phyloP scores from a whole-genome alignment of 2,888 invertebrate species.

The Phaedon cochleariae region DNA sequence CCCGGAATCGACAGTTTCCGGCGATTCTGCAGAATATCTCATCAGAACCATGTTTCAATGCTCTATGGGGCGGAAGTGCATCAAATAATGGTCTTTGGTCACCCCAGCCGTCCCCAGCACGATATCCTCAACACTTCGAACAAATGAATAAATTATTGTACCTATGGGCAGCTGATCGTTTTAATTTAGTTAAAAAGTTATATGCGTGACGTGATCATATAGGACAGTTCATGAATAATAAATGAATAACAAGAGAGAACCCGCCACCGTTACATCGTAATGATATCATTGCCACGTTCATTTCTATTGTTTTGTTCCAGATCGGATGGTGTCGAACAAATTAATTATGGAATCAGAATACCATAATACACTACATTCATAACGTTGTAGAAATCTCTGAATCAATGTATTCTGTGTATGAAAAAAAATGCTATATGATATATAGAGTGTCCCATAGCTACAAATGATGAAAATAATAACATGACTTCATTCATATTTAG shows the following conservation, averaged over 20 bases:
- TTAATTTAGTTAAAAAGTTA: background rate
- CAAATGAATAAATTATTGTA: background rate
- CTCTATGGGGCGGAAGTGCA: no score
- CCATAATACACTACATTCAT: background rate
- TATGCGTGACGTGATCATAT: background rate
- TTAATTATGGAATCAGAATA: background rate
- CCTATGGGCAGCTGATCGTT: background rate
- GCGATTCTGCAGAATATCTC: no score
- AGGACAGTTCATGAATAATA: background rate
- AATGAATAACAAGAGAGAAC: background rate
- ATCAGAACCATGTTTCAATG: no score
- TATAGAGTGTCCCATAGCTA: no score
- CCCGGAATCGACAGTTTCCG: no score
- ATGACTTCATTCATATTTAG: no score
- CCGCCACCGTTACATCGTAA: background rate
- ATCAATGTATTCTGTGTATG: no score
- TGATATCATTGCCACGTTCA: background rate
- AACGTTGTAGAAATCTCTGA: no score
- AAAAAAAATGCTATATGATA: no score
- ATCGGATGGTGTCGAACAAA: background rate
- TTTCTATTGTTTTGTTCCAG: background rate
- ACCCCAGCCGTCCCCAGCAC: no score
- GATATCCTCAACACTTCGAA: background rate
- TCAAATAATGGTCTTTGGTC: no score
- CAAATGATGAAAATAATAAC: no score